Conservation (phyloP, 2,888 invertebrate genomes). For the Antitype chi region DNA sequence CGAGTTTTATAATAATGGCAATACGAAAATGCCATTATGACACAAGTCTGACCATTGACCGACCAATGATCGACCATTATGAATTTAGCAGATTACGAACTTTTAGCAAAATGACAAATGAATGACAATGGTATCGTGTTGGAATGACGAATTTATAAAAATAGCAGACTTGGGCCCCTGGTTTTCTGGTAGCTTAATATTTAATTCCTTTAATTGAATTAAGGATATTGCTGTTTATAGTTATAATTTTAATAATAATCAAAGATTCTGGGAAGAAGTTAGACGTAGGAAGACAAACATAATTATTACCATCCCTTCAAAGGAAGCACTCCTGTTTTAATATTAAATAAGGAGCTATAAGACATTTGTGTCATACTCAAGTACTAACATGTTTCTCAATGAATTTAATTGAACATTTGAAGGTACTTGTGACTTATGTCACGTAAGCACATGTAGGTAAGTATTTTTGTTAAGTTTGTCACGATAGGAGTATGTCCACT, state of each 20-base stretch:
- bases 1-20: too few species aligned
- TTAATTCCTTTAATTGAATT: background rate
- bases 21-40: too few species aligned
- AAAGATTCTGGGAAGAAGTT: background rate
- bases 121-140: too few species aligned
- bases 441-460: background rate
- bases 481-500: background rate
- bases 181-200: background rate
- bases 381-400: background rate
- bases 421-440: conserved; percentile 2
- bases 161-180: too few species aligned
- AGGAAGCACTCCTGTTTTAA: background rate
- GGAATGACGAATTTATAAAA: too few species aligned
- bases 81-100: too few species aligned
- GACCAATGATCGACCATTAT: too few species aligned
- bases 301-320: background rate
- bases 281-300: background rate
- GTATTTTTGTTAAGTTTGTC: background rate
- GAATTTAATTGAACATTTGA: conserved; percentile 12
- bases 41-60: too few species aligned
- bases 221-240: background rate
- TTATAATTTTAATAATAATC: background rate
- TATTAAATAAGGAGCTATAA: background rate
- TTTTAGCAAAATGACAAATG: too few species aligned
- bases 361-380: background rate